Conservation (phyloP, 2,797 vertebrate genomes). For the Dicrostonyx torquatus region DNA sequence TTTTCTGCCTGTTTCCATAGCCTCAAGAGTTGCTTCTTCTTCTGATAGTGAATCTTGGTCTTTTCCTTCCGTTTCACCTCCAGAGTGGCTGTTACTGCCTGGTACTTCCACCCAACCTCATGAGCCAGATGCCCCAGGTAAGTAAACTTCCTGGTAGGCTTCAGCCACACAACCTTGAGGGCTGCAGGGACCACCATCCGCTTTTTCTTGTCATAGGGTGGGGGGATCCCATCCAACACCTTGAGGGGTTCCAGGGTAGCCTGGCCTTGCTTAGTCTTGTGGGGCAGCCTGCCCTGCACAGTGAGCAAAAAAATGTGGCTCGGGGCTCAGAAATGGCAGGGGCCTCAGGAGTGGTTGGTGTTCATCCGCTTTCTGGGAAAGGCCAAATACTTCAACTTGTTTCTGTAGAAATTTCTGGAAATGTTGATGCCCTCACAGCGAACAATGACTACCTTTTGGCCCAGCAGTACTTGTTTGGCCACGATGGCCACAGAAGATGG, state of each 20-base stretch:
- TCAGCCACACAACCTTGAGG: conserved; percentile 95
- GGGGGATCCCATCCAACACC: conserved; percentile 96
- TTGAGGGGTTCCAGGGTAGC: too few relatives aligned
- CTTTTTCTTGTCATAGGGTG: conserved; percentile 97
- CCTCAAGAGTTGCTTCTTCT: conserved; percentile 91
- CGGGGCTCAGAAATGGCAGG: too few relatives aligned
- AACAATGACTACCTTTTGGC: neutral
- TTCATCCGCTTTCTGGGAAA: neutral
- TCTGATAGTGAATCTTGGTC: conserved; percentile 91
- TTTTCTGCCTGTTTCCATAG: conserved; percentile 93
- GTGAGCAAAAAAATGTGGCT: too few relatives aligned
- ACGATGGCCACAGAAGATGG: neutral
- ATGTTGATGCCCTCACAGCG: neutral
- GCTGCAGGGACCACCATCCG: conserved; percentile 96
- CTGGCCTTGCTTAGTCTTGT: too few relatives aligned
- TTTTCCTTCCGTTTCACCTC: conserved; percentile 97
- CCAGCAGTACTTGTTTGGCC: neutral
- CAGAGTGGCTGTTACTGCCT: conserved; percentile 94
- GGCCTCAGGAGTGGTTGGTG: neutral
- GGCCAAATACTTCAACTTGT: neutral
- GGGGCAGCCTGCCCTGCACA: too few relatives aligned
- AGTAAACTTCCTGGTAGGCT: conserved; percentile 97
- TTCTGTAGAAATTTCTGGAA: neutral
- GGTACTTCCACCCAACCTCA: conserved; percentile 98
- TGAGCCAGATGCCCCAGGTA: conserved; percentile 94